Evolutionary conservation across 2,797 vertebrate species (phyloP), one percentile per base, ranked within the genome.

Genomic region (Xyrichtys novacula): DNA sequence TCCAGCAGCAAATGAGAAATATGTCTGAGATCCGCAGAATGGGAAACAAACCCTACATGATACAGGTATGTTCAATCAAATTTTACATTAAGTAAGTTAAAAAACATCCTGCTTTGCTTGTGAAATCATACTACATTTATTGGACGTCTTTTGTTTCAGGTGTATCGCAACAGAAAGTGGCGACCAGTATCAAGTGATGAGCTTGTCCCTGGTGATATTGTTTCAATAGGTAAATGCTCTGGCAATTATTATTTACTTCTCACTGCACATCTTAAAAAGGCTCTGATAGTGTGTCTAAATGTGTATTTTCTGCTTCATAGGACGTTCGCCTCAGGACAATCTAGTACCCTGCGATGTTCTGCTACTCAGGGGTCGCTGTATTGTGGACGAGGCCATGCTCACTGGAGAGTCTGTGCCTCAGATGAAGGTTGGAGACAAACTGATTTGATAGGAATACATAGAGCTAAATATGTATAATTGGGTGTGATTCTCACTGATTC

Each of bases 1-100:
- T 99, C 46, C 98, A 99, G 86, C 98, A 99, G 79, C 97, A 99
- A 84, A 96, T 99, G 94, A 94, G 96, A 47, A 99, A 99, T 89
- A 96, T 99, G 95, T 95, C 97, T 0, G 98, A 99, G 80, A 99
- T 99, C 69, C 94, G 97, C 0, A 95, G 95, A 15, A 99, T 99
- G 98, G 98, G 98, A 55, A 99, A 97, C 92, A 97, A 96, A 34
- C 97, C 98, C 0, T 97, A 96, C 89, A 95, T 94, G 93, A 98
- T 99, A 74, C 97, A 98, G 95, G 97, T 98, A 81, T 23, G 43
- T 8, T 15, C 34, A 1, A 49, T 60, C 0, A 50, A 44, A 32
- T 65, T 49, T 29, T 3, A 20, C 23, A 48, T 48, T 6, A 7
- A 20, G 5, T n/a, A 16, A 54, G 0, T 34, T 32, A 15, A 39